Conservation (phyloP, 2,797 vertebrate species). For the Catharus ustulatus region DNA sequence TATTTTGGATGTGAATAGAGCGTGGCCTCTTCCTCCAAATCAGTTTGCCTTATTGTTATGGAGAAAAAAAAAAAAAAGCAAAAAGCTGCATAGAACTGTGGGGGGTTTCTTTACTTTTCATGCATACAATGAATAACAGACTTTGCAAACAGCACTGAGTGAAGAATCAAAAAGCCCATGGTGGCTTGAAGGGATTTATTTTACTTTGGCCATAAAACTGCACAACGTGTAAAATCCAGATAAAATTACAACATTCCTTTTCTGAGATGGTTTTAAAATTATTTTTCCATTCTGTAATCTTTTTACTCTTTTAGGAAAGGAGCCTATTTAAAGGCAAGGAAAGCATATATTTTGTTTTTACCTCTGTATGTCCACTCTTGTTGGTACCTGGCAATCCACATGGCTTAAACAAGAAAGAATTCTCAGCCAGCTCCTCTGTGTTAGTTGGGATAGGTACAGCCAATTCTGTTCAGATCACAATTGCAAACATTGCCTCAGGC, state of each 20-base stretch:
- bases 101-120: background rate
- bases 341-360: background rate
- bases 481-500: background rate
- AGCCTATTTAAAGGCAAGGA: background rate
- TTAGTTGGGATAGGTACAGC: background rate
- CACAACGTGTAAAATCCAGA: background rate
- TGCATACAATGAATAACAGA: background rate
- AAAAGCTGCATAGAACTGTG: conserved; percentile 48
- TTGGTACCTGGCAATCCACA: background rate
- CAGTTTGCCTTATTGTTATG: conserved; percentile 44
- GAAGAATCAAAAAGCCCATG: background rate
- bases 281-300: conserved; percentile 32
- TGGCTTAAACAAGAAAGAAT: conserved; percentile 29
- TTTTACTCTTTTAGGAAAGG: conserved; percentile 6
- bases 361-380: background rate
- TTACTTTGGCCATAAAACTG: conserved; percentile 44
- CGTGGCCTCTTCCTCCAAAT: conserved; percentile 45
- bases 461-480: background rate
- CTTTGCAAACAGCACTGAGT: background rate
- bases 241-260: conserved; percentile 34
- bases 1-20: conserved; percentile 62
- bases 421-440: background rate
- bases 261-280: conserved; percentile 17
- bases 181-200: conserved; percentile 10
- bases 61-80: background rate